Evolutionary conservation across 2,113 vertebrate genomes (phyloP).

Genomic region (Brachypodius melanocephalos): DNA sequence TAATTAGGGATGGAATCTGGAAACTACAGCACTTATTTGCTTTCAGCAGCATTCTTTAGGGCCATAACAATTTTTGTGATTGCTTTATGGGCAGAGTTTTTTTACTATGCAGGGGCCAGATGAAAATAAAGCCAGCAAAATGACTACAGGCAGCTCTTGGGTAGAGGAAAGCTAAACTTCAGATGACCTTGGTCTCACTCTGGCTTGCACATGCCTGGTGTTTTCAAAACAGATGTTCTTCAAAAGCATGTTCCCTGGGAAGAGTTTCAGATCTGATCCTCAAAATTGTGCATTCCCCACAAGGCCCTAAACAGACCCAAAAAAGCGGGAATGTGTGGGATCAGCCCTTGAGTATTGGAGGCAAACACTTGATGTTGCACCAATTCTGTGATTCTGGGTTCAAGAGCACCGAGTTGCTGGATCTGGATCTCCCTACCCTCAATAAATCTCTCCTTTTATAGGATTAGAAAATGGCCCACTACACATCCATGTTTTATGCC

Average conservation of each 20-base stretch:
- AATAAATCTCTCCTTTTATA: neutral
- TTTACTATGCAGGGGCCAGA: constrained; percentile 17
- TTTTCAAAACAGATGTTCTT: constrained; percentile 50
- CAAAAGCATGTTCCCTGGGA: constrained; percentile 22
- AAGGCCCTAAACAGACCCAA: neutral
- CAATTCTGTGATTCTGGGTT: neutral
- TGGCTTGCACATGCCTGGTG: constrained; percentile 23
- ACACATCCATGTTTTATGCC: neutral
- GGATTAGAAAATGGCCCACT: neutral
- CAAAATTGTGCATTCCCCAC: neutral
- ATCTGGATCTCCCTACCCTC: neutral
- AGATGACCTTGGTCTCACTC: constrained; percentile 31
- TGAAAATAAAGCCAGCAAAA: constrained; percentile 34
- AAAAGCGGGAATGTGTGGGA: neutral
- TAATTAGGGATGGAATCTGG: constrained; percentile 57
- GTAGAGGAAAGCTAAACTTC: constrained; percentile 46
- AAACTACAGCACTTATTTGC: constrained; percentile 34
- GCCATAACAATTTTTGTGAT: constrained; percentile 33
- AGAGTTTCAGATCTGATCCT: neutral
- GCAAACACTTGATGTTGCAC: neutral
- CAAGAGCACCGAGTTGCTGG: neutral
- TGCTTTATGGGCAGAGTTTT: constrained; percentile 23
- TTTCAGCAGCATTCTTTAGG: constrained; percentile 53
- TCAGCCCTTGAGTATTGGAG: neutral
- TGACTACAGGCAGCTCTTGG: neutral